Evolutionary conservation across 2,888 invertebrate species (phyloP), one percentile per base, ranked within the genome.

Genomic region (Spialia ferax): DNA sequence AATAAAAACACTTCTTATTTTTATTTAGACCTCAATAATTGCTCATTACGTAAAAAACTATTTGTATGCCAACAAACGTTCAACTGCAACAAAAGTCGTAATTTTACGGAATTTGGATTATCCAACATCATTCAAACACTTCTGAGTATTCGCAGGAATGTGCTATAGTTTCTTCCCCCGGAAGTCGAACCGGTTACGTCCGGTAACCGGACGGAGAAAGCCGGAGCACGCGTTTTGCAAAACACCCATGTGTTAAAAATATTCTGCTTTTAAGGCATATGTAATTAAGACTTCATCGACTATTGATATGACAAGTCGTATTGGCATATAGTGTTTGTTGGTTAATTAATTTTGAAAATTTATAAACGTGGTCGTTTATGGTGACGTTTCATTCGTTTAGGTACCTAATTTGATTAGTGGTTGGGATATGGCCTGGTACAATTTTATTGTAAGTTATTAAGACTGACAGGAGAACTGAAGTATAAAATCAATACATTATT

Each of bases 181-280:
- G 59, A 59, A 23, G 18, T 35, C 13, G 15, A 59, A 59, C 59
- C 59, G 59, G 59, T 59, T 48, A 48, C 48, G 42, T 42, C 59
- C 59, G 59, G 59, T 59, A 20, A 48, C 48, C 42, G 59, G 42
- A 57, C 15, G 42, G 42, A 35, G 57, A 42, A 42, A 42, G 57
- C 35, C 57, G 18, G 3, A 20, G 59, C 59, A 59, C 59, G 59
- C 59, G 42, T 42, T 23, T 22, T 15, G 13, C 23, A 23, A 52
- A 23, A 52, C 22, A 50, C 50, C 50, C 13, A 22, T 50, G 50
- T 6, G 50, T 20, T 50, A 50, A 50, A 50, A 50, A 50, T 50
- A 45, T 45, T 18, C 15, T 4, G 20, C 11, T 48, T 48, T 48
- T 20, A 7, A 48, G 20, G 18, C 5, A 20, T 20, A 42, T 18